These are phyloP conservation scores for Eristalinus sepulchralis DNA, from an alignment of 2,888 invertebrate genomes.

Conservation along the genomic window DNA sequence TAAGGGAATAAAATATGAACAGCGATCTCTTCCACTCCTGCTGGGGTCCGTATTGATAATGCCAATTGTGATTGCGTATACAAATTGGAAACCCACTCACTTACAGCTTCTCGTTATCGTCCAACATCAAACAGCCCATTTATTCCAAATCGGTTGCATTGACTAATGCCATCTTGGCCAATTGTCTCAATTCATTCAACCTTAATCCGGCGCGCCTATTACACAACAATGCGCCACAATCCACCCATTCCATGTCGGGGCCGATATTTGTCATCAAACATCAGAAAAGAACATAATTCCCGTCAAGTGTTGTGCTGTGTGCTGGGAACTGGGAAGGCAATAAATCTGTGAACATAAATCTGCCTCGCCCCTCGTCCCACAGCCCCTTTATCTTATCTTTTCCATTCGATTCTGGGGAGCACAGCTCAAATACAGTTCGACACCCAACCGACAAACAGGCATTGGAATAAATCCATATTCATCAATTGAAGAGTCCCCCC, in stretches of 20 bases:
- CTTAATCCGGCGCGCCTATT: background rate
- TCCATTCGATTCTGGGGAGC: slow-evolving; percentile 26
- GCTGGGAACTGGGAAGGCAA: slow-evolving; percentile 18
- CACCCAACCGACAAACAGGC: slow-evolving; percentile 31
- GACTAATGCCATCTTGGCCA: background rate
- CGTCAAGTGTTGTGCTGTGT: slow-evolving; percentile 27
- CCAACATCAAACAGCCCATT: no score
- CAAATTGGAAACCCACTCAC: no score
- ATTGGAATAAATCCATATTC: slow-evolving; percentile 58
- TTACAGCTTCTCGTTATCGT: no score
- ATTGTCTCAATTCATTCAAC: background rate
- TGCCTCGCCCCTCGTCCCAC: background rate
- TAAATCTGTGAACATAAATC: slow-evolving; percentile 49
- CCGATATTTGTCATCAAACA: slow-evolving; percentile 41
- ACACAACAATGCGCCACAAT: background rate
- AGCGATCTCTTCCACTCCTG: no score
- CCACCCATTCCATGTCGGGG: background rate
- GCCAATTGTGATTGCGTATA: no score
- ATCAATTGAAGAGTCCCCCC: slow-evolving; percentile 48
- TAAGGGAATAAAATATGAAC: no score
- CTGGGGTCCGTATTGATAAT: no score
- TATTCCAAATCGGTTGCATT: background rate
- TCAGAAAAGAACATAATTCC: slow-evolving; percentile 37
- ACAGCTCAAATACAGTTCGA: background rate
- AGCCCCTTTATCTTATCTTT: slow-evolving; percentile 8